Evolutionary conservation across 92 coral and sea anemone species (phyloP).

Genomic region (Metridium senile): DNA sequence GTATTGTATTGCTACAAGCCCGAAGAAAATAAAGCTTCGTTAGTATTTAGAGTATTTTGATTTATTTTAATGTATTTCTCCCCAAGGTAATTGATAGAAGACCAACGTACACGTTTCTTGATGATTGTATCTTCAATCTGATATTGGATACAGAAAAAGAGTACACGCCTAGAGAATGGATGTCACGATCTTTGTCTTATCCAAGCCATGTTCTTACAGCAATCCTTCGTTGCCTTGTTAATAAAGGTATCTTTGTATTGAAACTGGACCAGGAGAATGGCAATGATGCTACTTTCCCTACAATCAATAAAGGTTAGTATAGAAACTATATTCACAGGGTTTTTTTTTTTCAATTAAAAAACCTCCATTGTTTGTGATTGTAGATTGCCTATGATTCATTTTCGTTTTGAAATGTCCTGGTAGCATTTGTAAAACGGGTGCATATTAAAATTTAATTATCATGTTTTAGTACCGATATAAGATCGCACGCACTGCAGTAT

Average conservation of each 20-base stretch:
- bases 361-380: no score
- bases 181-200: constrained; percentile 41
- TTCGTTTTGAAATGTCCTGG: no score
- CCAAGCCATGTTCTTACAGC: constrained; percentile 55
- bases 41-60: not conserved
- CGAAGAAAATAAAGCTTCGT: no score
- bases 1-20: no score
- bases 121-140: constrained; percentile 70
- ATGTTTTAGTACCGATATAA: no score
- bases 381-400: no score
- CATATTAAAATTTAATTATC: no score
- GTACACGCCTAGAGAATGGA: constrained; percentile 51
- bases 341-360: no score
- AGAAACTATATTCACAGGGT: no score
- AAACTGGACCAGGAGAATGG: constrained; percentile 33
- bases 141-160: constrained; percentile 44
- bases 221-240: constrained; percentile 64
- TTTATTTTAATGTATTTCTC: not conserved
- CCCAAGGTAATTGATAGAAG: constrained; percentile 56
- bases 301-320: constrained; percentile 56
- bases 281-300: constrained; percentile 28
- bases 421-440: no score
- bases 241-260: constrained; percentile 51
- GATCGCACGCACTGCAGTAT: no score
- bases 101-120: constrained; percentile 65